These are phyloP conservation scores for Psittacula derbiana DNA, from an alignment of 2,797 vertebrate genomes.

Conservation along the genomic window DNA sequence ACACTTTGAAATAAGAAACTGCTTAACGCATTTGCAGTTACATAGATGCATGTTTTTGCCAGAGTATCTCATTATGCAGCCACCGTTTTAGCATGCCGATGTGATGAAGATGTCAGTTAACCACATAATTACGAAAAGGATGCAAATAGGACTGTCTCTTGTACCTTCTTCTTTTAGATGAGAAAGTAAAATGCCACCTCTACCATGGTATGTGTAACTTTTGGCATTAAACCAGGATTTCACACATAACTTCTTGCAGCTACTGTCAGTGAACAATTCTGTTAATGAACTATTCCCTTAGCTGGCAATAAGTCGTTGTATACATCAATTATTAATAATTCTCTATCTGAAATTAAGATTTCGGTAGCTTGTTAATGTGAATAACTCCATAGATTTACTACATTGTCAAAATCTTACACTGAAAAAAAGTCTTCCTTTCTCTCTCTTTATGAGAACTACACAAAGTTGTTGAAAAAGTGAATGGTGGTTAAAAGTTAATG, in stretches of 20 bases:
- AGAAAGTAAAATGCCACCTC: background rate
- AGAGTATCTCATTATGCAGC: background rate
- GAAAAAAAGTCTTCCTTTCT: background rate
- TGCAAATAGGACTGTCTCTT: background rate
- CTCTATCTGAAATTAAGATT: background rate
- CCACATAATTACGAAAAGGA: background rate
- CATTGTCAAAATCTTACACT: background rate
- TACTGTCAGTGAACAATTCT: background rate
- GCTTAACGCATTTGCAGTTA: background rate
- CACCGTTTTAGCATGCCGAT: background rate
- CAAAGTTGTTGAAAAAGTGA: background rate
- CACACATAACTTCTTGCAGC: background rate
- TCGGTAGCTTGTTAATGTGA: background rate
- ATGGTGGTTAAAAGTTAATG: background rate
- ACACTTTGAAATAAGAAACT: constrained; percentile 3
- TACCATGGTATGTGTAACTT: background rate
- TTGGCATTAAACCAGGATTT: background rate
- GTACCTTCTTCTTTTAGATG: background rate
- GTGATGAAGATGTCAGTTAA: background rate
- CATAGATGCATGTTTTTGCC: constrained; percentile 6
- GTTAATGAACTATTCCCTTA: background rate
- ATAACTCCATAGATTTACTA: background rate
- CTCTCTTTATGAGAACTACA: background rate
- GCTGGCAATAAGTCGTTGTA: background rate
- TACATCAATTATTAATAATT: background rate